A percentile compares a stretch with the other conserved stretches of the same genome.
Conservation (phyloP, 2,113 vertebrate genomes). For the Lamprologus tigripictilis region DNA sequence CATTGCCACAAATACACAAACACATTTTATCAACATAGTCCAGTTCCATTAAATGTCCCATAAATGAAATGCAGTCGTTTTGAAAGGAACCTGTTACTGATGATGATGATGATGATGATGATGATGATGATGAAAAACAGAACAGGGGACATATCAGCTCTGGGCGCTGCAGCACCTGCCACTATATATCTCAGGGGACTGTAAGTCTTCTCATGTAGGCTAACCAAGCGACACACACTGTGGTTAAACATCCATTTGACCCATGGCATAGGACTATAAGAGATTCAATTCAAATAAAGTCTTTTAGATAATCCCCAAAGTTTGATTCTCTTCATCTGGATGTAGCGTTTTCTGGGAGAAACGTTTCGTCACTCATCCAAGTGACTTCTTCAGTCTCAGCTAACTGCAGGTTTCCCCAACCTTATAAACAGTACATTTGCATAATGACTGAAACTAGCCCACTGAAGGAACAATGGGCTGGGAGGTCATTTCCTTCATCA, state of each 20-base stretch:
- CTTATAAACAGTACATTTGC: neutral
- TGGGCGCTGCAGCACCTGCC: neutral
- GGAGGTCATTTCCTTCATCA: neutral
- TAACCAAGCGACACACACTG: neutral
- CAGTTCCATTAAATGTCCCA: neutral
- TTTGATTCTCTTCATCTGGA: neutral
- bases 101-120: neutral
- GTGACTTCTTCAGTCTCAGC: neutral
- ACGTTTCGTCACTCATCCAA: neutral
- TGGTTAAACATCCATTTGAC: neutral
- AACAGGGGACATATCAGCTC: neutral
- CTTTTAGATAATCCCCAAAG: neutral
- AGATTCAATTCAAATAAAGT: neutral
- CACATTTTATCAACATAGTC: neutral
- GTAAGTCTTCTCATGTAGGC: neutral
- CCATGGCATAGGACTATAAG: too few species aligned
- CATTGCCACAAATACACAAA: too few species aligned
- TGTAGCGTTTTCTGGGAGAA: accelerated
- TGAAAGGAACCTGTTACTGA: neutral
- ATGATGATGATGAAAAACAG: neutral
- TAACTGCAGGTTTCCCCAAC: neutral
- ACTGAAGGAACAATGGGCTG: neutral
- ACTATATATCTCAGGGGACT: neutral
- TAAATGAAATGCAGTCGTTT: neutral
- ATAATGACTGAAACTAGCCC: neutral